A percentile compares a stretch with the other conserved stretches of the same genome.
These are phyloP conservation scores for Apodemia mormo DNA, from an alignment of 2,888 invertebrate species.

Conservation along the genomic window DNA sequence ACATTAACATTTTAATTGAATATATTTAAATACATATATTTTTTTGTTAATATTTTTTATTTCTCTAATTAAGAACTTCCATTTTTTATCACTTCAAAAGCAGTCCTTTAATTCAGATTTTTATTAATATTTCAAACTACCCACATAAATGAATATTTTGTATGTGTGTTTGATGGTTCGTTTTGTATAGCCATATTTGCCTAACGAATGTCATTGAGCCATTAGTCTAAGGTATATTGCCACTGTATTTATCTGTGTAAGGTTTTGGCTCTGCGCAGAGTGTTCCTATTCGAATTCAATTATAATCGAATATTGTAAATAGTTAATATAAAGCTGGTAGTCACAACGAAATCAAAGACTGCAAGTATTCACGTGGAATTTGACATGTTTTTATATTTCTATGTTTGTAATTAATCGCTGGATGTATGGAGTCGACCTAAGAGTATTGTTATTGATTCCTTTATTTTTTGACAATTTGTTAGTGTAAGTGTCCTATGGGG, in stretches of 20 bases:
- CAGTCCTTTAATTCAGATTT: slow-evolving; percentile 16
- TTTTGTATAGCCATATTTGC: slow-evolving; percentile 28
- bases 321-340: slow-evolving; percentile 70
- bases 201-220: slow-evolving; percentile 22
- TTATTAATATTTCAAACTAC: slow-evolving; percentile 7
- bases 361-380: slow-evolving; percentile 66
- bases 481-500: slow-evolving; percentile 41
- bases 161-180: slow-evolving; percentile 24
- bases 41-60: neutral
- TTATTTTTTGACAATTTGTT: slow-evolving; percentile 77
- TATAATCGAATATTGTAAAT: slow-evolving; percentile 74
- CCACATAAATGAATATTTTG: slow-evolving; percentile 17
- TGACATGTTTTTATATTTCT: slow-evolving; percentile 59
- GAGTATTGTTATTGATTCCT: slow-evolving; percentile 65
- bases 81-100: neutral
- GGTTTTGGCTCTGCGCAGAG: slow-evolving; percentile 64
- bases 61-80: neutral
- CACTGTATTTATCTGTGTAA: slow-evolving; percentile 51
- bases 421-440: slow-evolving; percentile 39
- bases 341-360: slow-evolving; percentile 81
- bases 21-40: slow-evolving; percentile 9
- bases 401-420: slow-evolving; percentile 67
- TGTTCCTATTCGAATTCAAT: slow-evolving; percentile 64
- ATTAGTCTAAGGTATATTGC: slow-evolving; percentile 48
- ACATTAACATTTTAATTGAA: neutral